Evolutionary conservation across 2,113 vertebrate species (phyloP).

Genomic region (Origma solitaria): DNA sequence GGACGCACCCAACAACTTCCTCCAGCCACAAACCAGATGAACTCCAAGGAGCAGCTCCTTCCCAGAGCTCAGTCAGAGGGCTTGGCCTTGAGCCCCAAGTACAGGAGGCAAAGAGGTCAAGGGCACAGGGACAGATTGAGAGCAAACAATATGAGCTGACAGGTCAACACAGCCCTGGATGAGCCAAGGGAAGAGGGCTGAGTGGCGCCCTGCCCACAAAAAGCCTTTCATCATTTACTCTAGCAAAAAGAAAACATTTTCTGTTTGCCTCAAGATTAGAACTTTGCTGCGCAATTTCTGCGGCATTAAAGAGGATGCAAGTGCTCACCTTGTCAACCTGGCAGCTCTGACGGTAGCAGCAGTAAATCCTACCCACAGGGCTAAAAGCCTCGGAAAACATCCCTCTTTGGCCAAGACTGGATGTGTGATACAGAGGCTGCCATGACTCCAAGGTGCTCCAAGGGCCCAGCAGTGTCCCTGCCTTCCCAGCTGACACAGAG

Average conservation of each 20-base stretch:
- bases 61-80: not conserved
- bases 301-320: not conserved
- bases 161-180: not conserved
- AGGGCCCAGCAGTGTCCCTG: not conserved
- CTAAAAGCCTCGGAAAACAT: not conserved
- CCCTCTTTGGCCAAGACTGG: not conserved
- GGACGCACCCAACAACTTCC: not conserved
- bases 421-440: rapidly evolving
- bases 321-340: not conserved
- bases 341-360: not conserved
- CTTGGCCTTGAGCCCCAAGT: not conserved
- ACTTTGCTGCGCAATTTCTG: rapidly evolving
- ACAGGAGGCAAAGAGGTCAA: not conserved
- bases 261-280: not conserved
- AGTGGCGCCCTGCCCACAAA: not conserved
- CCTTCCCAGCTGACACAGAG: not conserved
- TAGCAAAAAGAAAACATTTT: not conserved
- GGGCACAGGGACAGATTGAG: not conserved
- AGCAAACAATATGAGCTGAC: rapidly evolving
- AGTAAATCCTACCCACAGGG: not conserved
- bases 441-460: not conserved
- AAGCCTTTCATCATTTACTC: not conserved
- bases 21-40: not conserved
- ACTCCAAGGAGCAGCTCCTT: not conserved
- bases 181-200: not conserved